Conservation (phyloP, 1,140 invertebrate species). For the Myzus persicae region DNA sequence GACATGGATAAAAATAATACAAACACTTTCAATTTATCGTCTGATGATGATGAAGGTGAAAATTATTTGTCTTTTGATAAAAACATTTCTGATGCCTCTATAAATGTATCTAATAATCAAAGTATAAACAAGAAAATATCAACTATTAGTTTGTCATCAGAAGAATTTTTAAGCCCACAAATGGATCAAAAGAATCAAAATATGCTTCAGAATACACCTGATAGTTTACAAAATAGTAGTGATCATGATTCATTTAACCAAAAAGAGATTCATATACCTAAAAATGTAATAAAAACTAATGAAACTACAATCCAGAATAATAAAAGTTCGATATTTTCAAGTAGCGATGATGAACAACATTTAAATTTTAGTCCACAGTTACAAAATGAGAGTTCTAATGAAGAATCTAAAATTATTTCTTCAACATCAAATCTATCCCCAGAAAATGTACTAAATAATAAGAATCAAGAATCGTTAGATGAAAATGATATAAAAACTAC, state of each 20-base stretch:
- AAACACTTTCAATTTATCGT: background rate
- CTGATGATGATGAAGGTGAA: conserved; percentile 42
- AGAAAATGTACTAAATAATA: background rate
- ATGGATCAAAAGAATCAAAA: background rate
- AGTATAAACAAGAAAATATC: background rate
- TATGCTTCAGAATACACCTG: background rate
- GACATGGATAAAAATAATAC: background rate
- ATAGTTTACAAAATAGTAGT: background rate
- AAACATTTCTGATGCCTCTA: background rate
- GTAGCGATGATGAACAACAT: background rate
- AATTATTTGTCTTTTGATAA: conserved; percentile 22
- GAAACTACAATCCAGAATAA: background rate
- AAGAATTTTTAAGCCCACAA: conserved; percentile 20
- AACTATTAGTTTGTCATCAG: conserved; percentile 8
- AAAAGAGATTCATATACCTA: background rate
- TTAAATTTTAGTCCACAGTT: background rate
- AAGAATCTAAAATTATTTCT: background rate
- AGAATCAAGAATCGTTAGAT: background rate
- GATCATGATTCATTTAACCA: background rate
- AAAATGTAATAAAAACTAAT: background rate
- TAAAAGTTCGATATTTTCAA: background rate
- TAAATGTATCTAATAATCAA: background rate
- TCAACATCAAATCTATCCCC: background rate
- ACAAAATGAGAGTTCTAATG: background rate
- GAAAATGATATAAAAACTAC: background rate